A percentile compares a stretch with the other conserved stretches of the same genome.
phyloP scores from a whole-genome alignment of 2,797 vertebrate genomes.

The Adrianichthys oophorus region DNA sequence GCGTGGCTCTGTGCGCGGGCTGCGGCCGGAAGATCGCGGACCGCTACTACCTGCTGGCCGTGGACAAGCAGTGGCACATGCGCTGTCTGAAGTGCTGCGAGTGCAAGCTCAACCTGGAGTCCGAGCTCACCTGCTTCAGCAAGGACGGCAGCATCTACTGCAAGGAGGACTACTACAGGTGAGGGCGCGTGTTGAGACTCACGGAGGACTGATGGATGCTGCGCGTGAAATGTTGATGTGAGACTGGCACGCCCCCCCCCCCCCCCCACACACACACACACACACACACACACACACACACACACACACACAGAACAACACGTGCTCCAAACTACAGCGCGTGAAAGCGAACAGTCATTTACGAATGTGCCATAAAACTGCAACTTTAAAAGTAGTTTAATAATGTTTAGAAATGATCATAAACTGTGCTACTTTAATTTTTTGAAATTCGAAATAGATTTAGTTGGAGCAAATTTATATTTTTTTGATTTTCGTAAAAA shows the following conservation, averaged over 20 bases:
- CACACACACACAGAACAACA: no score
- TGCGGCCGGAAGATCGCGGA: slow-evolving; percentile 96
- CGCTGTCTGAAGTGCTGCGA: slow-evolving; percentile 97
- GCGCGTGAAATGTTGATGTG: no score
- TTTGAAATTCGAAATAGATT: not conserved
- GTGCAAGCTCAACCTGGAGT: slow-evolving; percentile 97
- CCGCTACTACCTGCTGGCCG: slow-evolving; percentile 97
- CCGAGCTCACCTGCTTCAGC: slow-evolving; percentile 98
- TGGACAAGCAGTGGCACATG: slow-evolving; percentile 99
- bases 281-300: no score
- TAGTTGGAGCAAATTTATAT: not conserved
- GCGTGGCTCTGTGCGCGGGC: slow-evolving; percentile 93
- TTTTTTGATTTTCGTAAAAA: not conserved
- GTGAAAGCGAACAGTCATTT: no score
- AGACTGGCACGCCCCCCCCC: no score
- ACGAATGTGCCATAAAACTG: no score
- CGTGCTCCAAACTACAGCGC: no score
- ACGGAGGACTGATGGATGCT: no score
- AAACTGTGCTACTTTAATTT: not conserved
- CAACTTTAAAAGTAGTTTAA: no score
- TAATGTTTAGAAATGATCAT: no score
- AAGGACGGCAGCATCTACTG: slow-evolving; percentile 99
- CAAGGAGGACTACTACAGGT: slow-evolving; percentile 99
- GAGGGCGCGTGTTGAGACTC: slow-evolving; percentile 6
- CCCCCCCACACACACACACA: no score